phyloP scores from a whole-genome alignment of 1,140 invertebrate genomes.

The Lordiphosa clarofinis region DNA sequence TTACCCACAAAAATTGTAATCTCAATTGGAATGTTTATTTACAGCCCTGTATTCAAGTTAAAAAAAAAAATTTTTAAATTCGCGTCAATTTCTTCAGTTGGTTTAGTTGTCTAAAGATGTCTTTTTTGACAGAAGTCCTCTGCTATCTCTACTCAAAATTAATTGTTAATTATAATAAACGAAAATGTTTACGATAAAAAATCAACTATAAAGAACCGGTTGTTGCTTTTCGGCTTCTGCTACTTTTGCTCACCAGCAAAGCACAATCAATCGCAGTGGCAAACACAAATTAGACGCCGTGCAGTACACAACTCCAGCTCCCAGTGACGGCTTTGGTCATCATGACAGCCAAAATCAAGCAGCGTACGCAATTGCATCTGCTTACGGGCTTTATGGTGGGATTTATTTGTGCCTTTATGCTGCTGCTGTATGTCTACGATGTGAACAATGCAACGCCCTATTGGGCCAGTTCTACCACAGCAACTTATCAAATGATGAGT shows the following conservation, averaged over 20 bases:
- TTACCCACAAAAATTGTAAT: too few relatives aligned
- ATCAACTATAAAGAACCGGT: slow-evolving; percentile 31
- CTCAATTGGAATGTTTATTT: too few relatives aligned
- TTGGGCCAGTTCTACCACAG: slow-evolving; percentile 19
- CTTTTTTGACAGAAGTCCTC: too few relatives aligned
- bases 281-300: slow-evolving; percentile 40
- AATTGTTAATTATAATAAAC: slow-evolving; percentile 18
- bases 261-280: slow-evolving; percentile 13
- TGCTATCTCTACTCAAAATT: background rate
- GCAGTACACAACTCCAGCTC: slow-evolving; percentile 45
- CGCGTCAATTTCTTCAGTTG: too few relatives aligned
- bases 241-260: slow-evolving; percentile 29
- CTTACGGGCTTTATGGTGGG: slow-evolving; percentile 46
- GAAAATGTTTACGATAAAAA: slow-evolving; percentile 30
- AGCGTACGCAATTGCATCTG: slow-evolving; percentile 41
- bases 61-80: too few relatives aligned
- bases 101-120: too few relatives aligned
- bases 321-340: slow-evolving; percentile 6
- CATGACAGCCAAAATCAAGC: slow-evolving; percentile 42
- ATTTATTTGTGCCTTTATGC: slow-evolving; percentile 45
- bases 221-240: slow-evolving; percentile 24
- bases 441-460: slow-evolving; percentile 25
- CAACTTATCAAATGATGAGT: slow-evolving; percentile 1
- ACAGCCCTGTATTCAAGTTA: too few relatives aligned
- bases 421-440: slow-evolving; percentile 46